phyloP scores from a whole-genome alignment of 2,888 invertebrate species.

The Phasia obesa region DNA sequence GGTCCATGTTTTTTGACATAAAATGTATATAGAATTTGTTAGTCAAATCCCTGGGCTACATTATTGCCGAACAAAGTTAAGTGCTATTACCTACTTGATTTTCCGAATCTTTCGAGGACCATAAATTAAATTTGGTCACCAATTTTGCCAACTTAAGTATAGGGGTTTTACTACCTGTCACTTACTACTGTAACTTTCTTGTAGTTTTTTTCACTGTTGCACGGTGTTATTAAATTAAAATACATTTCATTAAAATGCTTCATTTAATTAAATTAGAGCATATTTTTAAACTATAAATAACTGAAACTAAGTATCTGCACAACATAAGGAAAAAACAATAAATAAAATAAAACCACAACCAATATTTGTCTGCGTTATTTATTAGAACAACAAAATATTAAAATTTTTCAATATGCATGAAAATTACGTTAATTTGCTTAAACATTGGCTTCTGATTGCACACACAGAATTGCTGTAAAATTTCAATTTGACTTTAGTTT shows the following conservation, averaged over 20 bases:
- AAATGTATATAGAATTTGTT: no score
- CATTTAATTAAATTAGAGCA: constrained; percentile 1
- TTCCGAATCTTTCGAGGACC: no score
- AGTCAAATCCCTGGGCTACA: no score
- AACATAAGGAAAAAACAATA: neutral
- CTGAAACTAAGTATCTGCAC: neutral
- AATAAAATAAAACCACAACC: constrained; percentile 20
- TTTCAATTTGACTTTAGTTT: constrained; percentile 36
- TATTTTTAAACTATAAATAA: neutral
- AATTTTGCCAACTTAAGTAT: no score
- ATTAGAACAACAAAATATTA: constrained; percentile 18
- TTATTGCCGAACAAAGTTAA: no score
- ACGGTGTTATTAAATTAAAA: neutral
- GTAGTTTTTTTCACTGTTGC: no score
- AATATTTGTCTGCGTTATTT: neutral
- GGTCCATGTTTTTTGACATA: no score
- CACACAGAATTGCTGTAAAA: constrained; percentile 28
- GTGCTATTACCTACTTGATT: no score
- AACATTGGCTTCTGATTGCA: constrained; percentile 30
- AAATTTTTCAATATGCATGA: neutral
- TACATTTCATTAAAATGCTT: neutral
- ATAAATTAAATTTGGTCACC: no score
- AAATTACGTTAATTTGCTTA: constrained; percentile 13
- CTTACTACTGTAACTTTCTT: no score
- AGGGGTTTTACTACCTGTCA: no score